A percentile compares a stretch with the other conserved stretches of the same genome.
Evolutionary conservation across 1,140 invertebrate genomes (phyloP).

Genomic region (Dendroctonus valens): DNA sequence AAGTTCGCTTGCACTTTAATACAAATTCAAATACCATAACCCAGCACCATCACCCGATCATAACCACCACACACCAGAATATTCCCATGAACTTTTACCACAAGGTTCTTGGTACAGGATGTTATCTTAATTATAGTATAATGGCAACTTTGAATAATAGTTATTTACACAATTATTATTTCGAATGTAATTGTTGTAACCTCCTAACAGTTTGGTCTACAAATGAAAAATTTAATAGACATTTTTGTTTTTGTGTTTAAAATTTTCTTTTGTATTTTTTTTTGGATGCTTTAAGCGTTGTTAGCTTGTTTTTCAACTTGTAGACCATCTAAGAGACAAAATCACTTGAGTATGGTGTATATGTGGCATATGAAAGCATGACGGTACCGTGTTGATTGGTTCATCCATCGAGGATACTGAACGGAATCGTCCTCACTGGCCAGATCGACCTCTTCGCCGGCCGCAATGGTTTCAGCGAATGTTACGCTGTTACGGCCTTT

Average conservation of each 20-base stretch:
- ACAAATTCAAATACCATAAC: conserved; percentile 4
- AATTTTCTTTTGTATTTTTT: too few relatives aligned
- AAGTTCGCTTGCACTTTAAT: too few relatives aligned
- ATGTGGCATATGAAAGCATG: conserved; percentile 31
- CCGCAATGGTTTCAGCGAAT: conserved; percentile 46
- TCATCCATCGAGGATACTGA: conserved; percentile 51
- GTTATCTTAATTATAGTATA: not conserved
- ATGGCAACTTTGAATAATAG: not conserved
- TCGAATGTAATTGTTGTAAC: not conserved
- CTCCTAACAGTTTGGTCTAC: not conserved
- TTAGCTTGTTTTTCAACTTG: not conserved
- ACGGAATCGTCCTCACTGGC: conserved; percentile 45
- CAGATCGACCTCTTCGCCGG: conserved; percentile 44
- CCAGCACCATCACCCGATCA: conserved; percentile 42
- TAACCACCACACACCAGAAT: conserved; percentile 39
- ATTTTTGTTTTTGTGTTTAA: not conserved
- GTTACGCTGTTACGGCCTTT: conserved; percentile 49
- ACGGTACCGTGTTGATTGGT: conserved; percentile 48
- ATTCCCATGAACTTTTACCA: conserved; percentile 13
- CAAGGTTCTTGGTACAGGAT: conserved; percentile 17
- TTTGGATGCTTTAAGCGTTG: too few relatives aligned
- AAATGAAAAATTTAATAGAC: not conserved
- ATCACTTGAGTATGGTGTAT: conserved; percentile 3
- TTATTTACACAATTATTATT: conserved; percentile 9
- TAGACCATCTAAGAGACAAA: not conserved